Evolutionary conservation across 2,888 invertebrate species (phyloP).

Genomic region (Leucophenga montana): DNA sequence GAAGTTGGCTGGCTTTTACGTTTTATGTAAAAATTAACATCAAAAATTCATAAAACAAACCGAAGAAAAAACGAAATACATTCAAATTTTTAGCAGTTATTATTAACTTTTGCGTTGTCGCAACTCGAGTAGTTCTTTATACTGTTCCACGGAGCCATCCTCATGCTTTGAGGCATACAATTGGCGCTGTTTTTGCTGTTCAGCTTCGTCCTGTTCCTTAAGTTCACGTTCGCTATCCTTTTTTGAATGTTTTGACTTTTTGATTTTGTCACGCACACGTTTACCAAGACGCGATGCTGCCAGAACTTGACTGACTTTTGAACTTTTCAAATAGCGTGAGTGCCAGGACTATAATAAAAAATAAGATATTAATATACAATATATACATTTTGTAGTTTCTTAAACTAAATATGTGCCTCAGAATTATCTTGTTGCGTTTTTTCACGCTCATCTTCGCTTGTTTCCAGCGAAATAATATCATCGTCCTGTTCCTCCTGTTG

Average conservation of each 20-base stretch:
- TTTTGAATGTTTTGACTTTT: conserved; percentile 69
- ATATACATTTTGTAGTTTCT: not conserved
- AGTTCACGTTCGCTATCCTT: conserved; percentile 45
- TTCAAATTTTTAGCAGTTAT: not conserved
- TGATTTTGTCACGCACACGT: conserved; percentile 77
- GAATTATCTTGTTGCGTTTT: conserved; percentile 32
- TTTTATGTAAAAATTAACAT: conserved; percentile 16
- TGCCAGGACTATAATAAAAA: conserved; percentile 75
- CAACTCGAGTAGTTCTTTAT: conserved; percentile 72
- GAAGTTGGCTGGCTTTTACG: conserved; percentile 36
- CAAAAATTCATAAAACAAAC: no score
- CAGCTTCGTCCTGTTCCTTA: conserved; percentile 31
- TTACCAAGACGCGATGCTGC: conserved; percentile 76
- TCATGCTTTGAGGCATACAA: conserved; percentile 66
- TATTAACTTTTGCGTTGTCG: conserved; percentile 59
- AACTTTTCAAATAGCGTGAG: conserved; percentile 77
- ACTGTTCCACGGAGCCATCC: conserved; percentile 76
- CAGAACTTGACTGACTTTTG: conserved; percentile 77
- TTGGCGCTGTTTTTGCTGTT: conserved; percentile 42
- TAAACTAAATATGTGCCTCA: conserved; percentile 4
- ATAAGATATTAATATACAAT: conserved; percentile 21
- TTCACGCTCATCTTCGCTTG: conserved; percentile 65
- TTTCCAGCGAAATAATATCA: conserved; percentile 64
- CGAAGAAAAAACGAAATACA: no score
- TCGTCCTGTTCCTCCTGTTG: conserved; percentile 53